Conservation (phyloP, 2,888 invertebrate genomes). For the Rosalia funebris region DNA sequence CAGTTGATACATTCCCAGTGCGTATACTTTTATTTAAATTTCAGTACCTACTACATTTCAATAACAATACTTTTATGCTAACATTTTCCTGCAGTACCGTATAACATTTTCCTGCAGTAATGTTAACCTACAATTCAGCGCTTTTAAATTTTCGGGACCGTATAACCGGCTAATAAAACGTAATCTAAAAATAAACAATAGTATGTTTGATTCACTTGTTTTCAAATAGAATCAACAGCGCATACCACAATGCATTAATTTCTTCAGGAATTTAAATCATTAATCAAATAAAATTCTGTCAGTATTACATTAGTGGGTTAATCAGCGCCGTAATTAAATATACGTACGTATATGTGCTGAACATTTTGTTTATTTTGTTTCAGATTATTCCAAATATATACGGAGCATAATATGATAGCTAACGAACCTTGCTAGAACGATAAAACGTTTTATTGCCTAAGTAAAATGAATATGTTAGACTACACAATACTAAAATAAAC, state of each 20-base stretch:
- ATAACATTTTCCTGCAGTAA: neutral
- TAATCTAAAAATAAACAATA: slow-evolving; percentile 18
- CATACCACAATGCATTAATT: slow-evolving; percentile 18
- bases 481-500: too few relatives aligned
- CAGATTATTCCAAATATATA: slow-evolving; percentile 6
- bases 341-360: neutral
- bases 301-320: slow-evolving; percentile 15
- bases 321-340: slow-evolving; percentile 7
- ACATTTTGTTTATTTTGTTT: slow-evolving; percentile 2
- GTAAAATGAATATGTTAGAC: too few relatives aligned
- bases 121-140: neutral
- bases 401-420: too few relatives aligned
- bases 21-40: too few relatives aligned
- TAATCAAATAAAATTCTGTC: slow-evolving; percentile 18
- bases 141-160: neutral
- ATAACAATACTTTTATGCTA: too few relatives aligned
- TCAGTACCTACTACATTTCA: too few relatives aligned
- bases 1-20: too few relatives aligned
- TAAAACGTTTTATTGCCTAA: too few relatives aligned
- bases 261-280: slow-evolving; percentile 14
- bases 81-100: too few relatives aligned
- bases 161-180: slow-evolving; percentile 3
- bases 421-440: too few relatives aligned
- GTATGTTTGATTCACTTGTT: slow-evolving; percentile 10
- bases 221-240: slow-evolving; percentile 17